Evolutionary conservation across 30 jellyfish, hydroid and myxozoan genomes (phyloP), one percentile per base, ranked within the genome.

Genomic region (Catostylus mosaicus): DNA sequence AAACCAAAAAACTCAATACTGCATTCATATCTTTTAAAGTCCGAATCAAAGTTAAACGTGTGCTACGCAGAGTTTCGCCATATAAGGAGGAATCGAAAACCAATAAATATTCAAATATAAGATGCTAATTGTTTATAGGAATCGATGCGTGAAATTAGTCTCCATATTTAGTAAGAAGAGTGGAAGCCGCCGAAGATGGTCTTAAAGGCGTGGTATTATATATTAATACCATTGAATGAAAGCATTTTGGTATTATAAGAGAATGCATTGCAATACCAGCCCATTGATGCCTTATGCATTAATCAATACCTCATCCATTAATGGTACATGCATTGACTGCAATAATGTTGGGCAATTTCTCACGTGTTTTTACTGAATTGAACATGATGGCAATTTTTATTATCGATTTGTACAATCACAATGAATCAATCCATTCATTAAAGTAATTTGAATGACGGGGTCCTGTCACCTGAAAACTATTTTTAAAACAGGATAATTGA

Each of bases 321-420:
- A 59, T 59, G 38, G 71, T 10, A 3, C 26, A 18, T 27, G 36
- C 38, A 20, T 23, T 59, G 71, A 59, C 20, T 24, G 71, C 4
- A 23, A 27, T 37, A 27, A 59, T 59, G 38, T 37, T 59, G 7
- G 1, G 36, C 40, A n/a, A 27, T 24, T 24, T 22, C 16, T 59
- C 71, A 59, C 71, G 71, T 59, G 71, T 59, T 48, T 48, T 16
- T 9, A 9, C 14, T 48, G 63, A 48, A 48, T 48, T 48, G 24
- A 48, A 48, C n/a, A n/a, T n/a, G n/a, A n/a, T n/a, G n/a, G n/a
- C n/a, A n/a, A n/a, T n/a, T n/a, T n/a, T n/a, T n/a, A n/a, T n/a
- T n/a, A n/a, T n/a, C n/a, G n/a, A n/a, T n/a, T n/a, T n/a, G n/a
- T n/a, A n/a, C n/a, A n/a, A n/a, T n/a, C n/a, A n/a, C n/a, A n/a